Evolutionary conservation across 1,140 invertebrate species (phyloP).

Genomic region (Antheraea pernyi): DNA sequence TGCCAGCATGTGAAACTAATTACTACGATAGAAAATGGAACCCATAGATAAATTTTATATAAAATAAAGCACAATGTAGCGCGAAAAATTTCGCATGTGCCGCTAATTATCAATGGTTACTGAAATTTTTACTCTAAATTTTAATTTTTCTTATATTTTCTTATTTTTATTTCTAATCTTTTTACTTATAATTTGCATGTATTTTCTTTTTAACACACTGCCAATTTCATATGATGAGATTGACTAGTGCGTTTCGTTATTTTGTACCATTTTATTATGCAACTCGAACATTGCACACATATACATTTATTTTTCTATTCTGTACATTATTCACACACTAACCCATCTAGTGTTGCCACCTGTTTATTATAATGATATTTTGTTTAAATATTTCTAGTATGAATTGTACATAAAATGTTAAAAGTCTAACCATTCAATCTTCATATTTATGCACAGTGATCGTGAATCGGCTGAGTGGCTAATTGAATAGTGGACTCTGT

Average conservation of each 20-base stretch:
- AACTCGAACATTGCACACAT: constrained; percentile 38
- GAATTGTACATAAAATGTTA: no score
- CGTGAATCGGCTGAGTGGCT: no score
- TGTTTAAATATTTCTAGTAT: no score
- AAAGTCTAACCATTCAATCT: no score
- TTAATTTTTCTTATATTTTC: constrained; percentile 43
- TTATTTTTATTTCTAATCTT: constrained; percentile 38
- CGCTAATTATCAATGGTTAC: constrained; percentile 63
- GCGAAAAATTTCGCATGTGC: constrained; percentile 69
- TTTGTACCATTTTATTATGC: constrained; percentile 44
- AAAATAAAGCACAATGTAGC: constrained; percentile 71
- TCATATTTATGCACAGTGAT: no score
- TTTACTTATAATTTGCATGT: constrained; percentile 61
- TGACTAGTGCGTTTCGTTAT: constrained; percentile 21
- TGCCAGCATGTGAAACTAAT: constrained; percentile 70
- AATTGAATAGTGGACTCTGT: no score
- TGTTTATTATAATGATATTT: no score
- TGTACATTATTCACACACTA: constrained; percentile 31
- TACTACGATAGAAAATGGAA: constrained; percentile 49
- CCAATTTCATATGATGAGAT: constrained; percentile 23
- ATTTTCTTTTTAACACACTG: constrained; percentile 43
- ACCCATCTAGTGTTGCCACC: constrained; percentile 19
- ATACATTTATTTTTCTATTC: constrained; percentile 30
- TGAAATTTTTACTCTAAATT: constrained; percentile 38
- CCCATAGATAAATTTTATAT: constrained; percentile 40